Evolutionary conservation across 2,797 vertebrate species (phyloP).

Genomic region (Hypotaenidia philippensis): DNA sequence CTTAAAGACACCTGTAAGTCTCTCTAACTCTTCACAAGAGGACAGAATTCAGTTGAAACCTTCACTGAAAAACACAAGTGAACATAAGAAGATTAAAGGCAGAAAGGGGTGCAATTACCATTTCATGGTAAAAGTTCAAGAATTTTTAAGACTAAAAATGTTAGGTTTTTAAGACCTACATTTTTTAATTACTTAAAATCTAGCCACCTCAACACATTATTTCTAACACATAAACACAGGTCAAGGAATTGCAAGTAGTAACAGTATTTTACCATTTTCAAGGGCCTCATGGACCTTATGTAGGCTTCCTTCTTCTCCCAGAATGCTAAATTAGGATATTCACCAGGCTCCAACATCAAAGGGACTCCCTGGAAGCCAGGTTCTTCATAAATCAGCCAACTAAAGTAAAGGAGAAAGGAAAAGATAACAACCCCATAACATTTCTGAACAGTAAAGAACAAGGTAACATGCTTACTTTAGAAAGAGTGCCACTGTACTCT

Average conservation of each 20-base stretch:
- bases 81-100: background rate
- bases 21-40: background rate
- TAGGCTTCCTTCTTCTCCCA: conserved; percentile 92
- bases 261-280: conserved; percentile 89
- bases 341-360: conserved; percentile 89
- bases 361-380: conserved; percentile 89
- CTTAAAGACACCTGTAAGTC: background rate
- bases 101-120: background rate
- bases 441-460: background rate
- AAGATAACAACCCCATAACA: background rate
- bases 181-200: background rate
- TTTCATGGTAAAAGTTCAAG: background rate
- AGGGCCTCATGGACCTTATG: conserved; percentile 91
- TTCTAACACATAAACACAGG: background rate
- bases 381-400: conserved; percentile 94
- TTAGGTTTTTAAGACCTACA: background rate
- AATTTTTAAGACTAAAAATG: background rate
- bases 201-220: background rate
- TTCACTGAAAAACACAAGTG: background rate
- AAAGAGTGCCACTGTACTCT: background rate
- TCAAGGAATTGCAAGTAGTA: background rate
- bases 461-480: background rate
- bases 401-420: conserved; percentile 43
- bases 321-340: conserved; percentile 90
- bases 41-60: background rate